Evolutionary conservation across 2,888 invertebrate genomes (phyloP), one percentile per base, ranked within the genome.

Genomic region (Chymomyza caudatula): DNA sequence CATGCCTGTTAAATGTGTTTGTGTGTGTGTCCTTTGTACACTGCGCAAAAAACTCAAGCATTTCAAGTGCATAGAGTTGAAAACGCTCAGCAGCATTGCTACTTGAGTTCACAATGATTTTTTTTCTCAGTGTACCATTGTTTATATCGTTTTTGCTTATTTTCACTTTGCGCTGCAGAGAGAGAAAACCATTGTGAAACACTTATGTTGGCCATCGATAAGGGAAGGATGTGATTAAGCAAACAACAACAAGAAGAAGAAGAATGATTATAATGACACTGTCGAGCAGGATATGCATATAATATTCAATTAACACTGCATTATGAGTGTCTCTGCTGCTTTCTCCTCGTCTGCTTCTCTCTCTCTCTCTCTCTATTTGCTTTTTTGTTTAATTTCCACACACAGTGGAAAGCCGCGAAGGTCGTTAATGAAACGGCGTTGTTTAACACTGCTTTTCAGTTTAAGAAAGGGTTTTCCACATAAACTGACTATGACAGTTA

Each of bases 151-250:
- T 59, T 53, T 69, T 51, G 56, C 42, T 51, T 29, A 37, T 29
- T 55, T 61, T 52, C 55, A 47, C 20, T 59, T 67, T 64, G 55
- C 49, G 63, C 61, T 54, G 51, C 53, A 52, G 53, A 25, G 47
- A 11, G 42, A 53, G 54, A n/a, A n/a, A n/a, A n/a, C 29, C 29
- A 71, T 69, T 69, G 69, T 44, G 73, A 67, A 69, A 54, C 57
- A 61, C 65, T 67, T 63, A 60, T 20, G 59, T 57, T 63, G 63
- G 65, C 66, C 69, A 74, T 61, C 70, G 65, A 67, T 62, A 44
- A 52, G 49, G 63, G 55, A 67, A 71, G 70, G 60, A 70, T 63
- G 71, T 81, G 73, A 76, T 75, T 73, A 72, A 51, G 25, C 60
- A 61, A 58, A 54, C 60, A 55, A 65, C 64, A 49, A 37, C 37